Conservation (phyloP, 2,113 vertebrate genomes). For the Accipiter cooperii region DNA sequence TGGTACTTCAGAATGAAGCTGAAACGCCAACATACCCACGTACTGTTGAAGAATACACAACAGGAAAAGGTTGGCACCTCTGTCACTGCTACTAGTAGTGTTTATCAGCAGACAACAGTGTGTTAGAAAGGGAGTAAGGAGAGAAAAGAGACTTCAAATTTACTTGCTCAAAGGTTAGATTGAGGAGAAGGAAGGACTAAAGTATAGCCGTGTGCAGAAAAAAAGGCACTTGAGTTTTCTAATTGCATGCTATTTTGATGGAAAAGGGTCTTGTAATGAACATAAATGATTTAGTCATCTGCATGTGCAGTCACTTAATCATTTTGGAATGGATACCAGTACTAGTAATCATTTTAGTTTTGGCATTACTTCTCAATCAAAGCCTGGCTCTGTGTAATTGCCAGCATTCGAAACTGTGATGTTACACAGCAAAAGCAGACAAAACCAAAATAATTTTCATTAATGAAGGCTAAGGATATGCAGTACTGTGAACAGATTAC, state of each 20-base stretch:
- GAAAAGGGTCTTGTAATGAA: neutral
- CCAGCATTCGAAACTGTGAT: neutral
- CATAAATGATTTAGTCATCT: neutral
- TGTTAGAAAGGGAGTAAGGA: neutral
- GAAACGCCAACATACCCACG: neutral
- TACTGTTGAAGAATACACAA: neutral
- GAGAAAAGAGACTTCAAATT: neutral
- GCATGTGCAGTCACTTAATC: neutral
- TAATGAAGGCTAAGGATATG: neutral
- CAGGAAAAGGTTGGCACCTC: neutral
- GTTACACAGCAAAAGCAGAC: neutral
- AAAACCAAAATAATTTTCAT: neutral
- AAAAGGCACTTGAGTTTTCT: neutral
- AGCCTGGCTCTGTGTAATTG: neutral
- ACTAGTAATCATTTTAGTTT: neutral
- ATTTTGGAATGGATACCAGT: neutral
- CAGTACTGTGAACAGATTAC: neutral
- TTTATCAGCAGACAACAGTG: neutral
- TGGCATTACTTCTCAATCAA: neutral
- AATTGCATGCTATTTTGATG: neutral
- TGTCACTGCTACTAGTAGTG: neutral
- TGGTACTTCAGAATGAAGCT: neutral
- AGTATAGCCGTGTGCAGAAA: neutral
- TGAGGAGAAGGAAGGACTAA: neutral
- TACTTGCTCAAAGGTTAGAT: neutral